phyloP scores from a whole-genome alignment of 2,888 invertebrate species.

The Pollenia amentaria region DNA sequence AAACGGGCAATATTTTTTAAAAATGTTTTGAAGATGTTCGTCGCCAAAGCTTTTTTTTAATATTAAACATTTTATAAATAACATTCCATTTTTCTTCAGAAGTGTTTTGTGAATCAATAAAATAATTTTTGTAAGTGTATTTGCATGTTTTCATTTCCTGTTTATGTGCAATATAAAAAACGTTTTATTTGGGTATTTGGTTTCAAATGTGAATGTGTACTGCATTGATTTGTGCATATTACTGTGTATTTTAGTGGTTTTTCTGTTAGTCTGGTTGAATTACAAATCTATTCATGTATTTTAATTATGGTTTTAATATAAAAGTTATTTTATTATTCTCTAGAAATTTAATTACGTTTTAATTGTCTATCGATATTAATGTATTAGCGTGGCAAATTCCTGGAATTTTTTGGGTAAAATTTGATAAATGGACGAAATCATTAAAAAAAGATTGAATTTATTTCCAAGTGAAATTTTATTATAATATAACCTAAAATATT shows the following conservation, averaged over 20 bases:
- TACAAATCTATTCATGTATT: slow-evolving; percentile 41
- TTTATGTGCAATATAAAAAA: slow-evolving; percentile 11
- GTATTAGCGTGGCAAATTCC: slow-evolving; percentile 19
- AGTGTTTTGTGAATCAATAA: no score
- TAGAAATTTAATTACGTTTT: slow-evolving; percentile 62
- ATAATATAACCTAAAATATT: no score
- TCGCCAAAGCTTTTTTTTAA: no score
- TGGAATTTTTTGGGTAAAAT: no score
- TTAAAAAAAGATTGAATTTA: no score
- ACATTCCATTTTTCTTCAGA: no score
- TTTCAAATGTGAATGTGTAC: not conserved
- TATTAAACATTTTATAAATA: no score
- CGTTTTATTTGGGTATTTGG: not conserved
- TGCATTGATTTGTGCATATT: not conserved
- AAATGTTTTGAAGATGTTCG: no score
- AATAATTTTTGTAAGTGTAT: not conserved
- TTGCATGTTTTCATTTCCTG: slow-evolving; percentile 25
- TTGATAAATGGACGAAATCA: no score
- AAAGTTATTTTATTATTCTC: slow-evolving; percentile 35
- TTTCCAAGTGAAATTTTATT: no score
- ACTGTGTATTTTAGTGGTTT: slow-evolving; percentile 30
- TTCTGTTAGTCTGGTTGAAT: not conserved
- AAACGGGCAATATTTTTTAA: no score
- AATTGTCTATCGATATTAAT: slow-evolving; percentile 62
- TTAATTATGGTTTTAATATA: slow-evolving; percentile 66